phyloP scores from a whole-genome alignment of 2,113 vertebrate species.

The Rana temporaria region DNA sequence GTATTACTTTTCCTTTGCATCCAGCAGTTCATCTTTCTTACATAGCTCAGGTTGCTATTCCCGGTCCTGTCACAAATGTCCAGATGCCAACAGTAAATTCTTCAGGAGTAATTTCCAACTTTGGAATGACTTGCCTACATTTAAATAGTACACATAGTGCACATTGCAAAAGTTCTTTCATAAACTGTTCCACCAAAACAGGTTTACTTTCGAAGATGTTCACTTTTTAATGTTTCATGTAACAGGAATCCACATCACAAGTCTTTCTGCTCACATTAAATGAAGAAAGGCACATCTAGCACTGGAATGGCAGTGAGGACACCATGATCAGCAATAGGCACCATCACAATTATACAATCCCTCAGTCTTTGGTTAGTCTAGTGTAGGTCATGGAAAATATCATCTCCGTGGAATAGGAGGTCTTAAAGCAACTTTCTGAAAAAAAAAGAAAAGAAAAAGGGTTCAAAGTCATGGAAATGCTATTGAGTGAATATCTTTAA shows the following conservation, averaged over 20 bases:
- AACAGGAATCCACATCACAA: neutral
- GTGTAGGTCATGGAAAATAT: neutral
- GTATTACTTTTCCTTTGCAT: neutral
- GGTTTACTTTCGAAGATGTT: too few species aligned
- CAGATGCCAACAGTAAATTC: neutral
- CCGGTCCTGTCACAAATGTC: neutral
- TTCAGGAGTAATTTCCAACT: neutral
- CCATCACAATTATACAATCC: neutral
- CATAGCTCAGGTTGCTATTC: neutral
- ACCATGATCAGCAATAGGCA: neutral
- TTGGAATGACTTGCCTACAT: neutral
- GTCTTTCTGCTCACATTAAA: neutral
- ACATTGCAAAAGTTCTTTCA: neutral
- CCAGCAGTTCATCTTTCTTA: neutral
- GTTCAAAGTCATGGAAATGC: neutral
- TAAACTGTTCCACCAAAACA: too few species aligned
- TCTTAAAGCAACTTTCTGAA: conserved; percentile 8
- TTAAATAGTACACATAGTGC: neutral
- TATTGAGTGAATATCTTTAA: neutral
- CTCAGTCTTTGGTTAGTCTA: neutral
- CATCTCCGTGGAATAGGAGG: conserved; percentile 27
- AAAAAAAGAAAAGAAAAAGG: neutral
- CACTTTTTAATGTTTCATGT: neutral
- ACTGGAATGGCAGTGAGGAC: neutral
- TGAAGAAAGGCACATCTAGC: conserved; percentile 11